Percentiles rank a stretch among this genome's conserved stretches.
These are phyloP conservation scores for Cynoglossus semilaevis DNA, from an alignment of 2,113 vertebrate species.

Conservation along the genomic window DNA sequence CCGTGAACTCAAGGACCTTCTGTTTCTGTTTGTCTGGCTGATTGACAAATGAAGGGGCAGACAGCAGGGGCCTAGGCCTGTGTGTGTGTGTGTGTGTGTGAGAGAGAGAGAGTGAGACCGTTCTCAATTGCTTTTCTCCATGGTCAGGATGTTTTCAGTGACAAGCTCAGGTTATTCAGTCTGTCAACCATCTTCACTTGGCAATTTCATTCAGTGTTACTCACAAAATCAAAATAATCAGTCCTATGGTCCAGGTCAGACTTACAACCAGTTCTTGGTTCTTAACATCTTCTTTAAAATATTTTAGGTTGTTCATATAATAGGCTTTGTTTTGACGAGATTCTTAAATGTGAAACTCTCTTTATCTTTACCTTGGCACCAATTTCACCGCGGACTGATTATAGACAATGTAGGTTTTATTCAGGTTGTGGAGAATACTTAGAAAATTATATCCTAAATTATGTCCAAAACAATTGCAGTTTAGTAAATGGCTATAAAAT, in stretches of 20 bases:
- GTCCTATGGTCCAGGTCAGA: not conserved
- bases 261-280: not conserved
- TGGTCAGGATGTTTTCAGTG: not conserved
- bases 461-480: not conserved
- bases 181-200: no score
- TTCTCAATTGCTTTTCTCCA: not conserved
- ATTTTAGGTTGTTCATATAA: no score
- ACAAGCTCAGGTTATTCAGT: constrained; percentile 13
- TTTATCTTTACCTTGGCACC: not conserved
- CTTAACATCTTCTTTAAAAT: not conserved
- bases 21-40: constrained; percentile 77
- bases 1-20: constrained; percentile 60
- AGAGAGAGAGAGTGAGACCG: not conserved
- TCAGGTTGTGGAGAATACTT: not conserved
- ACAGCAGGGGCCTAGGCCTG: constrained; percentile 43
- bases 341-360: no score
- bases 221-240: no score
- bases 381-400: not conserved
- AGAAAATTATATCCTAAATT: not conserved
- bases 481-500: no score
- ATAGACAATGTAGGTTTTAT: not conserved
- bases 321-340: not conserved
- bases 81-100: constrained; percentile 25
- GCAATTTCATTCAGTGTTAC: not conserved
- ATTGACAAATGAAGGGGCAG: constrained; percentile 72